Conservation (phyloP, 2,888 invertebrate genomes). For the Eremobia ochroleuca region DNA sequence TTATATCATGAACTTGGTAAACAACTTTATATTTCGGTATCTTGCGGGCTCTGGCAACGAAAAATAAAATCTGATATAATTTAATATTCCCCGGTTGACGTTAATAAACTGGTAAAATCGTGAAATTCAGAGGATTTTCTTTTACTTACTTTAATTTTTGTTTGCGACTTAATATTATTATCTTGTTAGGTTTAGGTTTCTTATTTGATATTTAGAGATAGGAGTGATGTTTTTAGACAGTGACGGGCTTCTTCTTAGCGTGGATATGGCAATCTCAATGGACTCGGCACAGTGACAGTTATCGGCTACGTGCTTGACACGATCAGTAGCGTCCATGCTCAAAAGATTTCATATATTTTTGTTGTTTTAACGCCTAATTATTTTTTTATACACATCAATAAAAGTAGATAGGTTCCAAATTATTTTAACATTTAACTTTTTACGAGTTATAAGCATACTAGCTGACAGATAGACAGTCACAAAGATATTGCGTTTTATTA, state of each 20-base stretch:
- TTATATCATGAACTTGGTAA: background rate
- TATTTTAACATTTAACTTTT: background rate
- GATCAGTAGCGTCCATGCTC: background rate
- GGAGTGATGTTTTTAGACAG: background rate
- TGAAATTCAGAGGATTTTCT: constrained; percentile 29
- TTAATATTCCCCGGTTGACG: constrained; percentile 39
- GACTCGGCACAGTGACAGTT: background rate
- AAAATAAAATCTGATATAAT: constrained; percentile 37
- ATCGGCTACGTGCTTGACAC: background rate
- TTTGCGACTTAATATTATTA: constrained; percentile 16
- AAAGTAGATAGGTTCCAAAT: background rate
- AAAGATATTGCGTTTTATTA: background rate
- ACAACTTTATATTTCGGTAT: constrained; percentile 16
- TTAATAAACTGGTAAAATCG: constrained; percentile 32
- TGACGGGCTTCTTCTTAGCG: background rate
- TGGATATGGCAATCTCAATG: background rate
- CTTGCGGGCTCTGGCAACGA: background rate
- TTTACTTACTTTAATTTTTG: constrained; percentile 10
- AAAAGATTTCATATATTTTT: background rate
- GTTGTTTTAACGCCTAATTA: too few relatives aligned
- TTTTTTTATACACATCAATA: background rate
- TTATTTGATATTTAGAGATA: background rate
- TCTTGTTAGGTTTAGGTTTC: constrained; percentile 23
- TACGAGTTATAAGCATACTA: background rate
- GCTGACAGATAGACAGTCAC: background rate